Conservation (phyloP, 2,888 invertebrate species). For the Spodoptera exigua region DNA sequence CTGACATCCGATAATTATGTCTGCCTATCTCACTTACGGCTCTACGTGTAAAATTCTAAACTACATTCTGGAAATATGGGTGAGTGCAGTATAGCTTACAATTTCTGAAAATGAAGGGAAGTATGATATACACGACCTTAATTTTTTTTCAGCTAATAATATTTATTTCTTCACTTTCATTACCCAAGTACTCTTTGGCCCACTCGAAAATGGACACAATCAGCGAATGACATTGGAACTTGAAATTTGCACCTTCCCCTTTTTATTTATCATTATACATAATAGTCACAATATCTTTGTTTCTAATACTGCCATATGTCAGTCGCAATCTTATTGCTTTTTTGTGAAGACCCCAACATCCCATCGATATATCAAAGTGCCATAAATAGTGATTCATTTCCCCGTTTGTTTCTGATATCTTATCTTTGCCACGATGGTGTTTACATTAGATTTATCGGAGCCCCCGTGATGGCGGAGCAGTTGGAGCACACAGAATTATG, state of each 20-base stretch:
- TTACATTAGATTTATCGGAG: constrained; percentile 78
- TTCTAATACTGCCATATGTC: no score
- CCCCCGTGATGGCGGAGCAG: constrained; percentile 67
- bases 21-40: constrained; percentile 34
- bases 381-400: constrained; percentile 62
- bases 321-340: constrained; percentile 4
- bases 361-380: constrained; percentile 50
- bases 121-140: no score
- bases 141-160: no score
- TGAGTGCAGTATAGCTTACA: background rate
- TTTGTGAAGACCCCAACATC: constrained; percentile 9
- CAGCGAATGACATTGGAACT: no score
- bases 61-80: constrained; percentile 15
- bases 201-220: no score
- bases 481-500: constrained; percentile 74
- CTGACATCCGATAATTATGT: constrained; percentile 52
- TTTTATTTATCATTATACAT: no score
- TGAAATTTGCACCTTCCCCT: no score
- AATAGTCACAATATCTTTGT: no score
- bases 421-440: constrained; percentile 63
- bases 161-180: constrained; percentile 1
- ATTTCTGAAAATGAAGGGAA: no score
- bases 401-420: constrained; percentile 52
- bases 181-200: no score
- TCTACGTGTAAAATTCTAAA: constrained; percentile 30